Evolutionary conservation across 2,113 vertebrate species (phyloP).

Genomic region (Laticauda colubrina): DNA sequence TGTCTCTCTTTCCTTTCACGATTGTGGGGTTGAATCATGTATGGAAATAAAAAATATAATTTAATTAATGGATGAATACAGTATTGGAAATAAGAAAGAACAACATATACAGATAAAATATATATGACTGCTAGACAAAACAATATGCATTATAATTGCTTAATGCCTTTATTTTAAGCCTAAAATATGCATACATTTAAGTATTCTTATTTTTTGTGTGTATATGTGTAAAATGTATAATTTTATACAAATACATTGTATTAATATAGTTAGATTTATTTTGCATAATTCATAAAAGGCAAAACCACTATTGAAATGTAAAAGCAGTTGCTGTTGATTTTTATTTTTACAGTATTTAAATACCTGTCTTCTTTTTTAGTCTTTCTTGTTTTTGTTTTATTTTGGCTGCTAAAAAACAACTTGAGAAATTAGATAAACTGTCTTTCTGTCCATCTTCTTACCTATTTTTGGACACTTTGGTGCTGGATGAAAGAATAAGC

Average conservation of each 20-base stretch:
- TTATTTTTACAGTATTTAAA: neutral
- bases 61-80: neutral
- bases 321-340: conserved; percentile 17
- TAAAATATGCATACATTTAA: neutral
- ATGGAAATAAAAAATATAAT: neutral
- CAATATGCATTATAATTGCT: neutral
- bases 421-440: neutral
- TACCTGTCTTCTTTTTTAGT: neutral
- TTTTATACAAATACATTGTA: conserved; percentile 21
- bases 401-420: neutral
- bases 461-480: too few relatives aligned
- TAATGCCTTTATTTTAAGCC: conserved; percentile 26
- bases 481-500: neutral
- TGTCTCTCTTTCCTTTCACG: neutral
- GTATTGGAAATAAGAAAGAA: neutral
- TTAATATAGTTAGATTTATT: conserved; percentile 46
- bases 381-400: neutral
- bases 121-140: neutral
- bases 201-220: neutral
- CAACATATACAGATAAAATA: neutral
- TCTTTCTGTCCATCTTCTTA: neutral
- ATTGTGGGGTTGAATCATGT: neutral
- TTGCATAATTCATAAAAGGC: conserved; percentile 47
- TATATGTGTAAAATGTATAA: conserved; percentile 9
- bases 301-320: conserved; percentile 32